These are phyloP conservation scores for Sphenodon punctatus DNA, from an alignment of 2,797 vertebrate genomes.

Conservation along the genomic window DNA sequence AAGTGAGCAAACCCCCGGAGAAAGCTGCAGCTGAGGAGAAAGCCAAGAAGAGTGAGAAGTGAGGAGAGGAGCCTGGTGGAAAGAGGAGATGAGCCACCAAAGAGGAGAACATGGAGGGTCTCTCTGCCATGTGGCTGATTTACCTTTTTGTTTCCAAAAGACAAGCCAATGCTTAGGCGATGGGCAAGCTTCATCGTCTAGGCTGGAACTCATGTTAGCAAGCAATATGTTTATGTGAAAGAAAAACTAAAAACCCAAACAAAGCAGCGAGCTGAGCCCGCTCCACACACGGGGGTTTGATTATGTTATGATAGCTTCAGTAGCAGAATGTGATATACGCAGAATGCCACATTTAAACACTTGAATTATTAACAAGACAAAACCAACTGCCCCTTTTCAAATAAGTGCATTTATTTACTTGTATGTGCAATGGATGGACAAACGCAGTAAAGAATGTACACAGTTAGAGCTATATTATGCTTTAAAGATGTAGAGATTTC, in stretches of 20 bases:
- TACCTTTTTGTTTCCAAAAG: background rate
- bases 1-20: slow-evolving; percentile 75
- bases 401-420: slow-evolving; percentile 88
- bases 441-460: slow-evolving; percentile 62
- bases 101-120: slow-evolving; percentile 28
- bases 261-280: background rate
- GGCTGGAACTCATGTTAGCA: slow-evolving; percentile 68
- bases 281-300: slow-evolving; percentile 62
- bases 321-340: slow-evolving; percentile 82
- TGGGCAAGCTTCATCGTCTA: background rate
- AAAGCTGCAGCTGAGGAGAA: slow-evolving; percentile 63
- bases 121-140: background rate
- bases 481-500: slow-evolving; percentile 41
- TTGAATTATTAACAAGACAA: slow-evolving; percentile 77
- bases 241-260: slow-evolving; percentile 56
- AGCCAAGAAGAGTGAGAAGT: slow-evolving; percentile 72
- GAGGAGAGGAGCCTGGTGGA: background rate
- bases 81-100: slow-evolving; percentile 53
- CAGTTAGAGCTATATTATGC: slow-evolving; percentile 66
- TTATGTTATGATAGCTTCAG: slow-evolving; percentile 78
- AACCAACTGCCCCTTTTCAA: slow-evolving; percentile 63
- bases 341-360: slow-evolving; percentile 81
- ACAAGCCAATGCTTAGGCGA: slow-evolving; percentile 32
- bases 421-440: slow-evolving; percentile 65
- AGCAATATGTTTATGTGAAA: slow-evolving; percentile 66